A percentile compares a stretch with the other conserved stretches of the same genome.
These are phyloP conservation scores for human (Homo sapiens) DNA, from an alignment of 2,113 vertebrate genomes.

Conservation along the genomic window DNA sequence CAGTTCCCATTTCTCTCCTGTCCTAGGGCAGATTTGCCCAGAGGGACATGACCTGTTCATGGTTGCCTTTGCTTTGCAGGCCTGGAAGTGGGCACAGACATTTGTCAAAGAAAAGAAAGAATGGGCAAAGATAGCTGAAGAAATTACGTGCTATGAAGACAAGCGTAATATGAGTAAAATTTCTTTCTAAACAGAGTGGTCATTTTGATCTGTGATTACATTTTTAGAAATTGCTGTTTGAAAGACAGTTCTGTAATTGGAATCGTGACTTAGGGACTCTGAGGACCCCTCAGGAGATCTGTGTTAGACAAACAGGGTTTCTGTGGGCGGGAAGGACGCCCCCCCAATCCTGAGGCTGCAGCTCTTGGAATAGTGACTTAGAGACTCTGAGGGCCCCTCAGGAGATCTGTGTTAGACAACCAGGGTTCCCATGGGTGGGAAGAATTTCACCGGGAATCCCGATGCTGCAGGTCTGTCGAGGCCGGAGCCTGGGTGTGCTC, in stretches of 20 bases:
- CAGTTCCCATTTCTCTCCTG: background rate
- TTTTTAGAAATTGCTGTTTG: background rate
- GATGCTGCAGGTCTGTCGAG: accelerated
- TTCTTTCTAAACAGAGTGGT: background rate
- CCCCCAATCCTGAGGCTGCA: accelerated
- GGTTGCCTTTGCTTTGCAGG: background rate
- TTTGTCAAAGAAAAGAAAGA: background rate
- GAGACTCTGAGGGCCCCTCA: too few species aligned
- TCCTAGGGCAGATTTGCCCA: accelerated
- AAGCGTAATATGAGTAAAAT: accelerated
- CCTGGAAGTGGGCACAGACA: accelerated
- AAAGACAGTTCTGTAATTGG: background rate
- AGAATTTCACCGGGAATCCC: background rate
- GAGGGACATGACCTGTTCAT: accelerated
- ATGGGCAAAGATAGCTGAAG: background rate
- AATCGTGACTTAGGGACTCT: background rate
- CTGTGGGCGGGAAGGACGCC: background rate
- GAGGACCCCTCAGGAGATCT: background rate
- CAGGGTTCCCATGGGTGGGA: too few species aligned
- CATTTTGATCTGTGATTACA: background rate
- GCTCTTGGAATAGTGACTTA: too few species aligned
- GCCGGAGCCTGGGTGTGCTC: accelerated
- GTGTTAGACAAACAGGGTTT: background rate
- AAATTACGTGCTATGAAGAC: background rate
- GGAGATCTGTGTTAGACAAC: background rate